phyloP scores from a whole-genome alignment of 2,113 vertebrate genomes.

The Pitta sordida region DNA sequence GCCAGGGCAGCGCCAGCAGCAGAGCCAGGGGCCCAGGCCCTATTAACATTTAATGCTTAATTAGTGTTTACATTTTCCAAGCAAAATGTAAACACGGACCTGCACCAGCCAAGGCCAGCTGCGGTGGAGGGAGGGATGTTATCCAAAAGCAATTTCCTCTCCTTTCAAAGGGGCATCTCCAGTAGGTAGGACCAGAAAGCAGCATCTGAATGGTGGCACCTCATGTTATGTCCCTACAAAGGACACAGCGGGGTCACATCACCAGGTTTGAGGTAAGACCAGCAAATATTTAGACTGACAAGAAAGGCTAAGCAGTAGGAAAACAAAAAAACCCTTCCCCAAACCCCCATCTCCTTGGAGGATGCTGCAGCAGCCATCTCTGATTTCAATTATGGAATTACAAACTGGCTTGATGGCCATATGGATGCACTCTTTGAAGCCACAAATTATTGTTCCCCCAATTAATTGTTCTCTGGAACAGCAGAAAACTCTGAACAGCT shows the following conservation, averaged over 20 bases:
- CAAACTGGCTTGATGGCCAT: background rate
- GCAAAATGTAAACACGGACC: constrained; percentile 25
- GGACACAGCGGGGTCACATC: background rate
- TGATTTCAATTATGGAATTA: constrained; percentile 2
- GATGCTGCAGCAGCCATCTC: background rate
- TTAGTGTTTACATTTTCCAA: constrained; percentile 53
- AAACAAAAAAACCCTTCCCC: background rate
- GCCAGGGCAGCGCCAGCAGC: constrained; percentile 43
- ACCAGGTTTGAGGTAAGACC: background rate
- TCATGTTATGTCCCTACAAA: background rate
- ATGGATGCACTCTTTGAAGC: background rate
- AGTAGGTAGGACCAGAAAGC: background rate
- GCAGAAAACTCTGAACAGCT: constrained; percentile 27
- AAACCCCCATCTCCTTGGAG: background rate
- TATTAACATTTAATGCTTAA: constrained; percentile 55
- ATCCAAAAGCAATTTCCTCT: constrained; percentile 50
- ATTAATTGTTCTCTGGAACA: constrained; percentile 10
- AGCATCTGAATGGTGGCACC: background rate
- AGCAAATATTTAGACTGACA: background rate
- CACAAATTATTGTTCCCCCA: constrained; percentile 5
- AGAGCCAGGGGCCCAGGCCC: background rate
- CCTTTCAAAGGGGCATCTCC: constrained; percentile 35
- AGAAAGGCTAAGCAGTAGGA: background rate
- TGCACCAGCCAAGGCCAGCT: constrained; percentile 38
- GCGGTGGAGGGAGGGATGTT: background rate